These are phyloP conservation scores for Montifringilla adamsi DNA, from an alignment of 2,113 vertebrate genomes.

Conservation along the genomic window DNA sequence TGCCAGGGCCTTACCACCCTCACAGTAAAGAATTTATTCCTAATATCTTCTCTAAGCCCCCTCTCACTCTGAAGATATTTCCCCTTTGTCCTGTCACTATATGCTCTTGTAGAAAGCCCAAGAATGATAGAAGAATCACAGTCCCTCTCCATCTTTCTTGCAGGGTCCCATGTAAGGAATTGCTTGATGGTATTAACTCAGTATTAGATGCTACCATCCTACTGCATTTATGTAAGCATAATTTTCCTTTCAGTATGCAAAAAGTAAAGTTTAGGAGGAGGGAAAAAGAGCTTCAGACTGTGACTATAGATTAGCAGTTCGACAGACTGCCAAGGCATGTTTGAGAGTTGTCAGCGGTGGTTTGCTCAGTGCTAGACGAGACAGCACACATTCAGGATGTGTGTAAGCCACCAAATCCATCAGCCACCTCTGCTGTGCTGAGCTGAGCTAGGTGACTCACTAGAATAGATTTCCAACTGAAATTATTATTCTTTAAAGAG, in stretches of 20 bases:
- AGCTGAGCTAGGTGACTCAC: background rate
- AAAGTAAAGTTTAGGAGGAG: background rate
- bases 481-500: background rate
- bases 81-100: background rate
- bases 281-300: background rate
- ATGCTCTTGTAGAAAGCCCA: background rate
- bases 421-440: background rate
- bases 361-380: conserved; percentile 20
- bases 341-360: conserved; percentile 12
- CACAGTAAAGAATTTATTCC: background rate
- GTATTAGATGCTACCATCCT: background rate
- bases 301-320: background rate
- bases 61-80: background rate
- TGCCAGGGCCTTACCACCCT: background rate
- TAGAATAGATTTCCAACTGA: background rate
- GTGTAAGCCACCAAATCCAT: conserved; percentile 2
- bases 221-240: background rate
- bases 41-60: background rate
- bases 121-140: background rate
- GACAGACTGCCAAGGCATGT: conserved; percentile 17
- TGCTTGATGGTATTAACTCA: background rate
- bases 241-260: background rate
- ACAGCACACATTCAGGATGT: background rate
- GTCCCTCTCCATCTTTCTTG: background rate
- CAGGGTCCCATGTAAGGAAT: background rate